phyloP scores from a whole-genome alignment of 2,888 invertebrate species.

The Thecocarcelia acutangulata region DNA sequence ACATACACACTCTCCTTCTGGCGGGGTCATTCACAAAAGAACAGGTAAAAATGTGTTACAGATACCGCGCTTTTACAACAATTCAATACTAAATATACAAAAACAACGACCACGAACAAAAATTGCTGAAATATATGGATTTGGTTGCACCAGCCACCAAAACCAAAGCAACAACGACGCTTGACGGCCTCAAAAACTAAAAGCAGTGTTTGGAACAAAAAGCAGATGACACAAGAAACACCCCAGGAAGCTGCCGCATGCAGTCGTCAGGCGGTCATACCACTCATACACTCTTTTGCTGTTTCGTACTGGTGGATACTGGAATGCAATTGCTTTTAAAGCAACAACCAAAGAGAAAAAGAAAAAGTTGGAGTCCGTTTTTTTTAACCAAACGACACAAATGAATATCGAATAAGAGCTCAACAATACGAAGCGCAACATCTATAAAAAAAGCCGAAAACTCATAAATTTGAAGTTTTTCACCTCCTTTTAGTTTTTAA shows the following conservation, averaged over 20 bases:
- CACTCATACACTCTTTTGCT: slow-evolving; percentile 1
- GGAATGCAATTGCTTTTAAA: slow-evolving; percentile 32
- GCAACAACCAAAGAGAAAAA: slow-evolving; percentile 45
- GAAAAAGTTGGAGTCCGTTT: slow-evolving; percentile 51
- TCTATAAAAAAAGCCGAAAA: slow-evolving; percentile 69
- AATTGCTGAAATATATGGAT: slow-evolving; percentile 48
- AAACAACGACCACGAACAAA: slow-evolving; percentile 19
- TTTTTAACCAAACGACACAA: slow-evolving; percentile 13
- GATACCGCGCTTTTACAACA: slow-evolving; percentile 57
- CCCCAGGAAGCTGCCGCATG: slow-evolving; percentile 62
- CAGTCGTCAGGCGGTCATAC: slow-evolving; percentile 13
- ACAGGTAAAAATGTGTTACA: slow-evolving; percentile 60
- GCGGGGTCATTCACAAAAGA: slow-evolving; percentile 43
- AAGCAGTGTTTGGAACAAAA: slow-evolving; percentile 6
- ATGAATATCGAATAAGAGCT: slow-evolving; percentile 20
- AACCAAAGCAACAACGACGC: slow-evolving; percentile 31
- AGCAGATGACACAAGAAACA: slow-evolving; percentile 50
- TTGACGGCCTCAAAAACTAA: slow-evolving; percentile 43
- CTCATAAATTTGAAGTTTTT: slow-evolving; percentile 72
- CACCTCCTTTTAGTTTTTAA: slow-evolving; percentile 71
- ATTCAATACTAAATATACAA: slow-evolving; percentile 32
- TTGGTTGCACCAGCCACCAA: slow-evolving; percentile 53
- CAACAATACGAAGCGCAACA: slow-evolving; percentile 33
- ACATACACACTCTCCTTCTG: background rate
- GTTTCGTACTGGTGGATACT: slow-evolving; percentile 11